These are phyloP conservation scores for Scomber colias DNA, from an alignment of 2,113 vertebrate species.

Conservation along the genomic window DNA sequence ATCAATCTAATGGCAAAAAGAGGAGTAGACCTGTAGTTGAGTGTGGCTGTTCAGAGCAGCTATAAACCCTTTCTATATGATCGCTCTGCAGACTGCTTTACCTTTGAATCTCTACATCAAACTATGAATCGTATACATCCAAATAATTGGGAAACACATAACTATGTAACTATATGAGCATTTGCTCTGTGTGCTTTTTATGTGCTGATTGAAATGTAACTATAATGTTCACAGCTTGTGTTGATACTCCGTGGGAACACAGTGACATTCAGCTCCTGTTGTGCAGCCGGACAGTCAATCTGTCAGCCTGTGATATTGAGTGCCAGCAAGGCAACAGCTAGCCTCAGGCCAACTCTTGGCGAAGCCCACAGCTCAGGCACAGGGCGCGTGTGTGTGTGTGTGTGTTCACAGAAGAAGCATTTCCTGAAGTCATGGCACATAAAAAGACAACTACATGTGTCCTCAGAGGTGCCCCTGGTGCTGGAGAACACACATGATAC, in stretches of 20 bases:
- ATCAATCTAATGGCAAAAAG: background rate
- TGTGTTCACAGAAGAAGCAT: background rate
- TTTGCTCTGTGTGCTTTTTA: no score
- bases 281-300: background rate
- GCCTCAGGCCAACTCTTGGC: background rate
- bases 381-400: background rate
- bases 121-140: no score
- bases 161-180: no score
- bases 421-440: background rate
- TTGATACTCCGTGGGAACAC: background rate
- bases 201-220: no score
- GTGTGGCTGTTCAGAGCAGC: no score
- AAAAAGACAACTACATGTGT: background rate
- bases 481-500: background rate
- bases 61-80: no score
- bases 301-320: background rate
- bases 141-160: no score
- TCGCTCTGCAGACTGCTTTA: no score
- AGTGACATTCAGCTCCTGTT: constrained; percentile 2
- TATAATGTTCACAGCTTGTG: background rate
- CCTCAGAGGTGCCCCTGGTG: background rate
- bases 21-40: background rate
- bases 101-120: no score
- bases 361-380: no score
- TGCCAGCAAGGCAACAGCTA: background rate